Percentiles rank a stretch among this genome's conserved stretches.
These are phyloP conservation scores for Bubo scandiacus DNA, from an alignment of 2,113 vertebrate species.

Conservation along the genomic window DNA sequence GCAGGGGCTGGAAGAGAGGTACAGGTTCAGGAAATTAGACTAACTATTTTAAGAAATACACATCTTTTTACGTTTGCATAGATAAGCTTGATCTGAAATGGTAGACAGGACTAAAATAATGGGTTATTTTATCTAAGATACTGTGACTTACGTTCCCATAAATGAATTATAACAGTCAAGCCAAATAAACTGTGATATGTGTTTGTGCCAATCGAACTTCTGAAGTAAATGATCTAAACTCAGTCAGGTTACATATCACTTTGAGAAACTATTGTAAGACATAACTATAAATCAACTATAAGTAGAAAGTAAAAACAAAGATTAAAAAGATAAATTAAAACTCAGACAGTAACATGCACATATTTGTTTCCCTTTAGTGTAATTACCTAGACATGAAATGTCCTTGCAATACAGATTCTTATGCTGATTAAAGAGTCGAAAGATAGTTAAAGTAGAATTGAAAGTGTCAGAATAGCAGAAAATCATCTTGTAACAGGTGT, in stretches of 20 bases:
- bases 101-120: not conserved
- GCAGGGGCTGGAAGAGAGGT: not conserved
- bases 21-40: not conserved
- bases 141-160: not conserved
- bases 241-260: not conserved
- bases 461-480: constrained; percentile 49
- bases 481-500: constrained; percentile 28
- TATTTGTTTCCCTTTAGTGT: constrained; percentile 25
- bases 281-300: not conserved
- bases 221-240: not conserved
- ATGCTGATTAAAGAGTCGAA: constrained; percentile 3
- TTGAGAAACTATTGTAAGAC: not conserved
- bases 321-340: constrained; percentile 17
- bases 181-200: not conserved
- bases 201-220: not conserved
- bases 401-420: not conserved
- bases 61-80: not conserved
- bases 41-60: not conserved
- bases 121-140: not conserved
- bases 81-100: not conserved
- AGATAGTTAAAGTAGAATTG: constrained; percentile 30
- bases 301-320: not conserved
- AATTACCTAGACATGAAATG: constrained; percentile 5
- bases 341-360: not conserved
- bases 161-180: not conserved